Conservation (phyloP, 2,113 vertebrate genomes). For the Megaptera novaeangliae region DNA sequence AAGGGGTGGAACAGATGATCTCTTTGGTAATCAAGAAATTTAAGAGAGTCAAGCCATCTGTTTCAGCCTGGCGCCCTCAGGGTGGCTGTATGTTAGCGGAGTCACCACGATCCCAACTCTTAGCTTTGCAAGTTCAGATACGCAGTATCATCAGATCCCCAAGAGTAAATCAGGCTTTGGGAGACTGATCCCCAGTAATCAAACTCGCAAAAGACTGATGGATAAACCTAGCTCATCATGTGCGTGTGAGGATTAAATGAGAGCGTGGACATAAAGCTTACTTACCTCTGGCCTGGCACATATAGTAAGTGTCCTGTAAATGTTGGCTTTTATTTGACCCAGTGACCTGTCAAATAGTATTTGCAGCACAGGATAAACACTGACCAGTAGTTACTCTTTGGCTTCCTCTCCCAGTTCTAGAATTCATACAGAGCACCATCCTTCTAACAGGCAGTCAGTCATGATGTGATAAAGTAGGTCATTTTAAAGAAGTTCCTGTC, state of each 20-base stretch:
- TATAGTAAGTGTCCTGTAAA: background rate
- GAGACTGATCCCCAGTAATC: background rate
- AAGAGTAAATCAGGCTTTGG: background rate
- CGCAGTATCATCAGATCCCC: background rate
- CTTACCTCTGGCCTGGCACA: background rate
- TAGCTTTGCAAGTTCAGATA: conserved; percentile 18
- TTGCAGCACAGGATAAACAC: background rate
- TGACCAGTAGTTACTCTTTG: background rate
- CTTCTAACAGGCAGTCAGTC: background rate
- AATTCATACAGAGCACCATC: background rate
- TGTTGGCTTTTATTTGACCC: background rate
- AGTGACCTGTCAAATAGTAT: background rate
- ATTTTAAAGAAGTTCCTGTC: background rate
- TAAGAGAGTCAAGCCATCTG: background rate
- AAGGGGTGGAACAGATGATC: conserved; percentile 24
- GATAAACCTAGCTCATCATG: background rate
- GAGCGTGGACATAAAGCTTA: background rate
- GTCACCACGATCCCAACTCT: background rate
- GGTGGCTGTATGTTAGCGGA: background rate
- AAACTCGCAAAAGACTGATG: background rate
- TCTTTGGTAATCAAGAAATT: conserved; percentile 17
- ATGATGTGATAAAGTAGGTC: background rate
- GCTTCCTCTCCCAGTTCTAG: background rate
- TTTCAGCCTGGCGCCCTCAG: background rate
- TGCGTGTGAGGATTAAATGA: background rate